Base-by-base conservation (phyloP, 2,888 invertebrate species). In the Scotopteryx bipunctaria region DNA sequence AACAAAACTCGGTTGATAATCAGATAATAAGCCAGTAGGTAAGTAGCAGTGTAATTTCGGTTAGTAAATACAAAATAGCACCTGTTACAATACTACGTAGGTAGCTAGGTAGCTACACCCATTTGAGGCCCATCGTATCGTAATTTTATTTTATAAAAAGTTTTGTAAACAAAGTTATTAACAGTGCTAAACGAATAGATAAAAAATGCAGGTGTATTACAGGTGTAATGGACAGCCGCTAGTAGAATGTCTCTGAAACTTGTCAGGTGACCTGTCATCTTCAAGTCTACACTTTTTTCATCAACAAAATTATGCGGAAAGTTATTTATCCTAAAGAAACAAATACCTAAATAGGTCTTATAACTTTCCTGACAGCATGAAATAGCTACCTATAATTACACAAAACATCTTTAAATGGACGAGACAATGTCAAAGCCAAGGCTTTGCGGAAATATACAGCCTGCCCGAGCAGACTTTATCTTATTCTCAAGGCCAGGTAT, bases 391-490 rank as follows among this genome's bases (percentile, higher is more conserved):
- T 15, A n/a, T n/a, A 25, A 14, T 38, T 21, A 29, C 21, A 71
- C 72, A 71, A 73, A 77, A 76, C 71, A 59, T 61, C 71, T 73
- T 64, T 67, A 71, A 78, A 77, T 69, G 70, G 72, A 53, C 73
- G 69, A 72, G 73, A 72, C 78, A 72, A 71, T 75, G 78, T 80
- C 81, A 84, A 79, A 80, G 78, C 73, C 80, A 84, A 83, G 83
- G 82, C 67, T 77, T 52, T 51, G 61, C 49, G 55, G 71, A 51
- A 63, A 43, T 60, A 36, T 61, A 29, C 27, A 51, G 33, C 25
- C 32, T 35, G 46, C 35, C 40, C 17, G 11, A 38, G 19, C 55
- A 59, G 54, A 54, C 23, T 43, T 29, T 57, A 55, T 46, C 37
- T 53, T 37, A 33, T 29, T 31, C 48, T 31, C 59, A 63, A 59